Evolutionary conservation across 2,113 vertebrate genomes (phyloP), one percentile per base, ranked within the genome.

Genomic region (Gopherus evgoodei): DNA sequence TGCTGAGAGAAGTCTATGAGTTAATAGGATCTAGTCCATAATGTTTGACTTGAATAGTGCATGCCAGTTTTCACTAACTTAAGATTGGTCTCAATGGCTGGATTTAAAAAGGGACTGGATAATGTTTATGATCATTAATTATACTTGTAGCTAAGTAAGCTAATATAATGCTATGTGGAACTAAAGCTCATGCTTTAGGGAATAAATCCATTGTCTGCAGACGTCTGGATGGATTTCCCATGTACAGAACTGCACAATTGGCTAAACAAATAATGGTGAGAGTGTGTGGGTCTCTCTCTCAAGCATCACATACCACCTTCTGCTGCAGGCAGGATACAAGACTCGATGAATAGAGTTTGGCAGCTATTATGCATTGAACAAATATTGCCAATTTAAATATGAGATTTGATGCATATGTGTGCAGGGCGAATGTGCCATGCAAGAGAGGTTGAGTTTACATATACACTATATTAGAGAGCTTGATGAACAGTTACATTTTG

Each of bases 101-200:
- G 52, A 90, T 83, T 93, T 93, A 83, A 76, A 87, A 91, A 50
- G 42, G 27, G 80, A 86, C 76, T 44, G 38, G 9, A 57, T 86
- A 72, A 86, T 86, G 93, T 84, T 96, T 90, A 72, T 81, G 83
- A 78, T 29, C 69, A 47, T 5, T 93, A 29, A 22, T 94, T 86
- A 62, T 50, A 92, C 81, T 6, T 84, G 59, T 80, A 93, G 88
- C 76, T 90, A 89, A 93, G 50, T 13, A 59, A 81, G 38, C 29
- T 92, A 88, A 83, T 27, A 53, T 2, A 79, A 42, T 16, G 11
- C 38, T n/a, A 88, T 80, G 53, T 69, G 52, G 81, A 87, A 92
- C 72, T 80, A 76, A 81, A 49, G 35, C 53, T 53, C 8, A 35
- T 44, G 19, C 35, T 90, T 86, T 38, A 92, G 31, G 56, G 53